Conservation (phyloP, 2,888 invertebrate genomes). For the Cataglyphis albicans region DNA sequence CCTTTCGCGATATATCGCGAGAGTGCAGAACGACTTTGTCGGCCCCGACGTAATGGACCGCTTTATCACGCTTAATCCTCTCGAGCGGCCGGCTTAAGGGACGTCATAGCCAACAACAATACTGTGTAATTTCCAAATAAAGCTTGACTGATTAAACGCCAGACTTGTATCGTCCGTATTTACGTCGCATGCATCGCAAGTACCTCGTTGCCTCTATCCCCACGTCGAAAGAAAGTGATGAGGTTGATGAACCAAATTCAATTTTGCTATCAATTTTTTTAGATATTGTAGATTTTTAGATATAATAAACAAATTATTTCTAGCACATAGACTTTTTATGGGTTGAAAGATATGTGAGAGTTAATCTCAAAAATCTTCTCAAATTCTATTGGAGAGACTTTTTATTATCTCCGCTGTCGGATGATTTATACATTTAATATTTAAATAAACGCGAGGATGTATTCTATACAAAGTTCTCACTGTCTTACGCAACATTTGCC, state of each 20-base stretch:
- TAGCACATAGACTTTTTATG: background rate
- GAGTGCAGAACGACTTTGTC: background rate
- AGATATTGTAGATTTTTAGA: background rate
- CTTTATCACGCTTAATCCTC: conserved; percentile 45
- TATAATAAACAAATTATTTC: too few relatives aligned
- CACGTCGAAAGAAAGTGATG: background rate
- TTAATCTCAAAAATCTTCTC: background rate
- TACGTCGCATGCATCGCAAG: conserved; percentile 1
- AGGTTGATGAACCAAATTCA: background rate
- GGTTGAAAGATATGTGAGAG: background rate
- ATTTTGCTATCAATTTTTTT: background rate
- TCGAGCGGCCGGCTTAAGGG: background rate
- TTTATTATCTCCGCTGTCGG: background rate
- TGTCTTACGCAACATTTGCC: conserved; percentile 24
- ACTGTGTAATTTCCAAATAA: conserved; percentile 41
- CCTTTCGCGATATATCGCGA: conserved; percentile 13
- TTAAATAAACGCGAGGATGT: conserved; percentile 6
- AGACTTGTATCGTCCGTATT: background rate
- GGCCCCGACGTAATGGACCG: conserved; percentile 12
- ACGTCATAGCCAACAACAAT: conserved; percentile 1
- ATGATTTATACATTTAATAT: conserved; percentile 4
- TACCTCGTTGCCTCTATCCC: background rate
- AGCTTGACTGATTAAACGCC: conserved; percentile 26
- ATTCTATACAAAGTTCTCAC: conserved; percentile 14
- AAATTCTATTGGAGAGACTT: conserved; percentile 12